Base-by-base conservation (phyloP, 2,797 vertebrate species). In the Lutjanus argentimaculatus region DNA sequence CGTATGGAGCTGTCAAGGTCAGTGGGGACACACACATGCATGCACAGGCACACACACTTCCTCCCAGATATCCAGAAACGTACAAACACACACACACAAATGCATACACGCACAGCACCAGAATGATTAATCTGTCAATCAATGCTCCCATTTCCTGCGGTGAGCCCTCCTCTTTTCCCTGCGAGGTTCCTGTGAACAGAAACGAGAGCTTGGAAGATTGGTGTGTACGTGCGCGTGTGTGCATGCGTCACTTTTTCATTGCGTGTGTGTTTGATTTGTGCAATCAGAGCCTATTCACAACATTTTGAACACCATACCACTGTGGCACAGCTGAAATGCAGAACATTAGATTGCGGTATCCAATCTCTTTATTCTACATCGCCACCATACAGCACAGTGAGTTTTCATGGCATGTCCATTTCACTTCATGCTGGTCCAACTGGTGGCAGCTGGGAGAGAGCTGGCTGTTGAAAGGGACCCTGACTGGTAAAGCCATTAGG, bases 111-210 rank as follows among this genome's bases (percentile, higher is more conserved):
- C 89, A 90, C 82, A 84, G 81, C 67, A 90, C 77, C 84, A 79
- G 90, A 93, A 96, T 96, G 94, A 96, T 96, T 95, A 95, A 94
- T 95, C 94, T 96, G 95, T 96, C 95, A 96, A 95, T 96, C 96
- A 95, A 90, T 93, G 88, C 88, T 90, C 84, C 88, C 84, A 88
- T 91, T 92, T 95, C 91, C 93, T 92, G 90, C 84, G 68, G 89
- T 89, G 92, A 88, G 86, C 92, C 92, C 90, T 91, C 90, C 91
- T 90, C 88, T 89, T 93, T 91, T 83, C 88, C 90, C 89, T 83
- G 87, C 75, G 81, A 90, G 88, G 85, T 83, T 91, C 86, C 89
- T 71, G 84, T 67, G 84, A 91, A 85, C 85, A 88, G 86, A 92
- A 92, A 91, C 57, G 65, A 92, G 89, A 90, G 86, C 88, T 85